These are phyloP conservation scores for Poeciliopsis turrubarensis DNA, from an alignment of 2,113 vertebrate genomes.

Conservation along the genomic window DNA sequence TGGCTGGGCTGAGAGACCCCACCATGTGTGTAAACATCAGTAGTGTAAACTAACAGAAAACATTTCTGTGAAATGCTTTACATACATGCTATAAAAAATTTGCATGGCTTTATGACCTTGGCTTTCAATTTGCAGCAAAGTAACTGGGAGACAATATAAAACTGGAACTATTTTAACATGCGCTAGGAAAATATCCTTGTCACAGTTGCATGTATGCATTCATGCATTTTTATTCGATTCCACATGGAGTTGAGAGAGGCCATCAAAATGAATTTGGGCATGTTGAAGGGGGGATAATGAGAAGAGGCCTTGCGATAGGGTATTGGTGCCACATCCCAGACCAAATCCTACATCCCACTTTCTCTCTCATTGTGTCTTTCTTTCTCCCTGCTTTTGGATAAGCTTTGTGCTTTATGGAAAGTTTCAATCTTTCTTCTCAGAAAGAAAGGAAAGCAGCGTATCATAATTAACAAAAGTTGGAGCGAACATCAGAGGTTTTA, in stretches of 20 bases:
- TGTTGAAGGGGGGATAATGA: slow-evolving; percentile 45
- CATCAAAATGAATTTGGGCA: slow-evolving; percentile 42
- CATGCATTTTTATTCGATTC: slow-evolving; percentile 43
- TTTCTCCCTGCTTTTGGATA: slow-evolving; percentile 39
- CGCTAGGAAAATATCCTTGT: slow-evolving; percentile 22
- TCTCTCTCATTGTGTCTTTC: slow-evolving; percentile 29
- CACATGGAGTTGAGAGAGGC: slow-evolving; percentile 38
- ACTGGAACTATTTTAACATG: slow-evolving; percentile 11
- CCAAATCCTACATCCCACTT: slow-evolving; percentile 12
- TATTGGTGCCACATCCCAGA: slow-evolving; percentile 13
- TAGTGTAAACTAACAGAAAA: slow-evolving; percentile 37
- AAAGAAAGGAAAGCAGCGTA: slow-evolving; percentile 39
- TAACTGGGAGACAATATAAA: slow-evolving; percentile 34
- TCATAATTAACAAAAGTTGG: slow-evolving; percentile 65
- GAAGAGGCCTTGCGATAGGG: slow-evolving; percentile 33
- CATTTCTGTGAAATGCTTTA: slow-evolving; percentile 38
- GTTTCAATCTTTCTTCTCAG: slow-evolving; percentile 28
- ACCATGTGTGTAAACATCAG: slow-evolving; percentile 68
- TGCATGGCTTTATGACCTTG: slow-evolving; percentile 42
- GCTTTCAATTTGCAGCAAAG: slow-evolving; percentile 23
- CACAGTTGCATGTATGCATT: slow-evolving; percentile 19
- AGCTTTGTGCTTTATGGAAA: slow-evolving; percentile 36
- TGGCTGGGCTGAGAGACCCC: slow-evolving; percentile 54
- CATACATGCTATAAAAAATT: slow-evolving; percentile 16
- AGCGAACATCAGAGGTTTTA: slow-evolving; percentile 42